These are phyloP conservation scores for Tethya wilhelma DNA, from an alignment of 37 sponge, comb jelly and placozoan genomes.

Conservation along the genomic window DNA sequence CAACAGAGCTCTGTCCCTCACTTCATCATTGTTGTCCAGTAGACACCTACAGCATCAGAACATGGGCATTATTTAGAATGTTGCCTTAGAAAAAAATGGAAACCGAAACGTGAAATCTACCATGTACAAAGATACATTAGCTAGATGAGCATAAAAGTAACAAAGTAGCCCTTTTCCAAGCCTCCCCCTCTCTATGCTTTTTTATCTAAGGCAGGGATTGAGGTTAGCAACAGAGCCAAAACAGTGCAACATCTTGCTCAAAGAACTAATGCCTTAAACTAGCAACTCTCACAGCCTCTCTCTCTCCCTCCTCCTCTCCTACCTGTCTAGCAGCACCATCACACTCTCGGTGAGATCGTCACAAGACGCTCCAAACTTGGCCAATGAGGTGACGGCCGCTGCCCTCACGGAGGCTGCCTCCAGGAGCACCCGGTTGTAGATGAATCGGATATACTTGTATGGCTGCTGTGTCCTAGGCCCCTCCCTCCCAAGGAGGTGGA, in stretches of 20 bases:
- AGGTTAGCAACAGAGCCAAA: too few species aligned
- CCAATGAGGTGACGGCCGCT: constrained; percentile 92
- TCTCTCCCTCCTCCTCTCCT: too few species aligned
- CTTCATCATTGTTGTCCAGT: constrained; percentile 89
- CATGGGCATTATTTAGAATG: background rate
- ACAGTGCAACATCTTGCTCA: too few species aligned
- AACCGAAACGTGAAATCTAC: background rate
- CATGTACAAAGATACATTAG: too few species aligned
- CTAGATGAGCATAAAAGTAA: too few species aligned
- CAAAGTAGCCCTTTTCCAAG: too few species aligned
- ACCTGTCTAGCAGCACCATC: constrained; percentile 65
- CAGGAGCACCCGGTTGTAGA: constrained; percentile 96
- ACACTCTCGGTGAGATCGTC: constrained; percentile 66
- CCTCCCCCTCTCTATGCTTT: too few species aligned
- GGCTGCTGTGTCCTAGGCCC: constrained; percentile 84
- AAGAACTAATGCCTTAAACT: too few species aligned
- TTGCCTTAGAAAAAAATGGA: background rate
- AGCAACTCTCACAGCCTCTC: too few species aligned
- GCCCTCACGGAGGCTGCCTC: constrained; percentile 87
- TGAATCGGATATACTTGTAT: constrained; percentile 87
- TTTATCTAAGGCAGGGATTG: too few species aligned
- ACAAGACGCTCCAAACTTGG: constrained; percentile 94
- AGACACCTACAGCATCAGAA: too few species aligned
- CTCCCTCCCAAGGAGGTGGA: constrained; percentile 91
- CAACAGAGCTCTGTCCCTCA: constrained; percentile 93